Conservation (phyloP, 2,888 invertebrate genomes). For the Microctonus hyperodae region DNA sequence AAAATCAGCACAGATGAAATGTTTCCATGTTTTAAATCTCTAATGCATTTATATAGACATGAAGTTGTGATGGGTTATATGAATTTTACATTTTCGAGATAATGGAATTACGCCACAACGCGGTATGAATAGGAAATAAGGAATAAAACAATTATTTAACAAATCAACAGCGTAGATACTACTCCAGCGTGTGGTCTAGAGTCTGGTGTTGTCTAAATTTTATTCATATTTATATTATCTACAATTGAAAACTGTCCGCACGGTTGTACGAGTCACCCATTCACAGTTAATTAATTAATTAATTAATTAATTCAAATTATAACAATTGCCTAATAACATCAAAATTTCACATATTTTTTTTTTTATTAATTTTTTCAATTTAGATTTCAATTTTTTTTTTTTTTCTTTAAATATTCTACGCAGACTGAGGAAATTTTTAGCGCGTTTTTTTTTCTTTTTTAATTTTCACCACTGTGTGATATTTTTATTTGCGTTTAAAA, state of each 20-base stretch:
- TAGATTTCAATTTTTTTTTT: background rate
- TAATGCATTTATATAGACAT: background rate
- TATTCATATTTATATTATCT: slow-evolving; percentile 31
- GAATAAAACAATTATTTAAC: slow-evolving; percentile 58
- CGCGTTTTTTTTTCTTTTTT: background rate
- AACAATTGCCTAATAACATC: background rate
- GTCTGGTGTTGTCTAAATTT: slow-evolving; percentile 41
- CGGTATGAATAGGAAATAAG: slow-evolving; percentile 37
- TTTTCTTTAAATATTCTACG: background rate
- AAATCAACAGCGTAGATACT: slow-evolving; percentile 55
- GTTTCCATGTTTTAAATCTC: background rate
- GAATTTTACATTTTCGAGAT: too few species aligned
- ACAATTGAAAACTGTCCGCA: slow-evolving; percentile 22
- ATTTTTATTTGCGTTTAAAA: background rate
- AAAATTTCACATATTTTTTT: background rate
- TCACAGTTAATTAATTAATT: slow-evolving; percentile 2
- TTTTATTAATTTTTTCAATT: background rate
- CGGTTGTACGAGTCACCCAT: background rate
- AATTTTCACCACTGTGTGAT: slow-evolving; percentile 9
- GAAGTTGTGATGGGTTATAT: too few species aligned
- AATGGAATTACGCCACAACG: too few species aligned
- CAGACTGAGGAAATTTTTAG: background rate
- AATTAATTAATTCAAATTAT: too few species aligned
- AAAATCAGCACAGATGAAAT: background rate
- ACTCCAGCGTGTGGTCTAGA: slow-evolving; percentile 45